phyloP scores from a whole-genome alignment of 2,113 vertebrate genomes.

The Myxocyprinus asiaticus region DNA sequence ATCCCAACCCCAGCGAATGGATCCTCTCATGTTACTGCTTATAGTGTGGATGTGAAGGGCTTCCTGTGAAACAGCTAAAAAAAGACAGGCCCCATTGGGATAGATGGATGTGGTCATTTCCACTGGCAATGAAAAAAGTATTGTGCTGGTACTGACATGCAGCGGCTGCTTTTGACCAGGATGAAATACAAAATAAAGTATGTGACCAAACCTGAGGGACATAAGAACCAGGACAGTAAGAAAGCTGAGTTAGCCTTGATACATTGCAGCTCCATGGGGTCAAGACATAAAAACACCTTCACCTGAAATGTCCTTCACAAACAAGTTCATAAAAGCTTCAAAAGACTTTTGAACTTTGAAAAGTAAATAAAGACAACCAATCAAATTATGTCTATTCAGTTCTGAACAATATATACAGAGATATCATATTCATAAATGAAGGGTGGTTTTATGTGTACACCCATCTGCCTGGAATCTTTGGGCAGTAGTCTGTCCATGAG shows the following conservation, averaged over 20 bases:
- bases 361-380: too few relatives aligned
- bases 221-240: conserved; percentile 27
- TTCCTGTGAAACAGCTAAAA: conserved; percentile 65
- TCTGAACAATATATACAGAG: not conserved
- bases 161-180: conserved; percentile 65
- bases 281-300: conserved; percentile 61
- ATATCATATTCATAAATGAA: conserved; percentile 38
- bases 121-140: conserved; percentile 63
- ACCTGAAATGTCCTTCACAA: conserved; percentile 15
- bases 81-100: conserved; percentile 62
- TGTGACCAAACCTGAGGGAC: conserved; percentile 28
- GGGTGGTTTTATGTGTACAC: conserved; percentile 36
- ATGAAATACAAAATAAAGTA: conserved; percentile 61
- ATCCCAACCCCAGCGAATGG: conserved; percentile 63
- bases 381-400: too few relatives aligned
- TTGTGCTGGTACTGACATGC: conserved; percentile 62
- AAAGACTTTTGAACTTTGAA: not conserved
- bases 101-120: conserved; percentile 61
- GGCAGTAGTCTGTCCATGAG: conserved; percentile 46
- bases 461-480: conserved; percentile 47
- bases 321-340: not conserved
- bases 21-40: conserved; percentile 62
- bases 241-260: conserved; percentile 36
- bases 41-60: conserved; percentile 63
- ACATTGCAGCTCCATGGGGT: conserved; percentile 47